A percentile compares a stretch with the other conserved stretches of the same genome.
These are phyloP conservation scores for Shargacucullia verbasci DNA, from an alignment of 2,888 invertebrate species.

Conservation along the genomic window DNA sequence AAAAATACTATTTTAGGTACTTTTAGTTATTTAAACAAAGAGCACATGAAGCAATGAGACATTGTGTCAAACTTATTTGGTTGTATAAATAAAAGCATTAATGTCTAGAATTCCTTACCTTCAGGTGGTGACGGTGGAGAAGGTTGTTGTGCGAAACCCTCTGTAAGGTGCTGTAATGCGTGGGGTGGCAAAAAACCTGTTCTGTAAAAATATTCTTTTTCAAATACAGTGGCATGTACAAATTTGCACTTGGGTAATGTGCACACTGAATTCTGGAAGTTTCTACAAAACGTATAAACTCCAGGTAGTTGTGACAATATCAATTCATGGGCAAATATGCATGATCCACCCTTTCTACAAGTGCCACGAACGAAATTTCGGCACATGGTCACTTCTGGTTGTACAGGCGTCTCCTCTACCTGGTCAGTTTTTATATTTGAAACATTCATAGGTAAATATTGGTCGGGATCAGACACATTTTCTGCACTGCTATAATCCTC, in stretches of 20 bases:
- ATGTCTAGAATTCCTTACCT: conserved; percentile 50
- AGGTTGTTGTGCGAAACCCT: conserved; percentile 48
- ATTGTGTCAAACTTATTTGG: too few species aligned
- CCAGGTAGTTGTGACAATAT: conserved; percentile 70
- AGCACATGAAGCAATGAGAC: too few species aligned
- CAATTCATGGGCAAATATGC: conserved; percentile 70
- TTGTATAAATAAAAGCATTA: background rate
- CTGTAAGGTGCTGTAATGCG: conserved; percentile 67
- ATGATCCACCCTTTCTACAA: conserved; percentile 69
- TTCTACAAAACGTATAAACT: conserved; percentile 75
- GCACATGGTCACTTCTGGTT: conserved; percentile 63
- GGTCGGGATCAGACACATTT: conserved; percentile 10
- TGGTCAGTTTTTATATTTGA: conserved; percentile 24
- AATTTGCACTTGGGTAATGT: conserved; percentile 71
- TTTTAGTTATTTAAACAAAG: too few species aligned
- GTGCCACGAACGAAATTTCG: conserved; percentile 74
- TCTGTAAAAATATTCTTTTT: conserved; percentile 73
- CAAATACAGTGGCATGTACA: conserved; percentile 77
- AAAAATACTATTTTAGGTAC: too few species aligned
- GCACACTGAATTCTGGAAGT: conserved; percentile 74
- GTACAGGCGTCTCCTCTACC: conserved; percentile 10
- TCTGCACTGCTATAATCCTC: conserved; percentile 48
- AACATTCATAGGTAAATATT: conserved; percentile 3
- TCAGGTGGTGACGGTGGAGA: conserved; percentile 59
- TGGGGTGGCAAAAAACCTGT: conserved; percentile 73